phyloP scores from a whole-genome alignment of 92 coral and sea anemone species.

The Meandrina meandrites region DNA sequence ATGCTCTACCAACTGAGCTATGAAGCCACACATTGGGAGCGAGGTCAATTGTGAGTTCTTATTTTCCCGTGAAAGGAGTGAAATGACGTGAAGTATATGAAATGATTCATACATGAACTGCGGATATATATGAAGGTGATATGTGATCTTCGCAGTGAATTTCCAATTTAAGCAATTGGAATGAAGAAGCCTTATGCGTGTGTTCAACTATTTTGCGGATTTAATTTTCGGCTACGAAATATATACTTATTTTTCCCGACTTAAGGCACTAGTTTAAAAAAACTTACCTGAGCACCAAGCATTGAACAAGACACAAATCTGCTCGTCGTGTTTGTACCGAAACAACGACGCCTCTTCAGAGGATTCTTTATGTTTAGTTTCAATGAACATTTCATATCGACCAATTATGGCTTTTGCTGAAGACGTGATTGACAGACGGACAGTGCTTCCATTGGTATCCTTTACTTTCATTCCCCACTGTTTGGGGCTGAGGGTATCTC shows the following conservation, averaged over 20 bases:
- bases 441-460: slow-evolving; percentile 17
- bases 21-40: too few species aligned
- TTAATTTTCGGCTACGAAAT: too few species aligned
- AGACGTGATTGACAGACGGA: slow-evolving; percentile 36
- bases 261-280: neutral
- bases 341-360: slow-evolving; percentile 11
- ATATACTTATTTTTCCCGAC: neutral
- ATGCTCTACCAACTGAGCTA: too few species aligned
- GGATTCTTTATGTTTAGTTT: slow-evolving; percentile 21
- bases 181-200: too few species aligned
- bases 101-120: too few species aligned
- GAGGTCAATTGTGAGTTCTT: too few species aligned
- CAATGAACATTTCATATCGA: slow-evolving; percentile 24
- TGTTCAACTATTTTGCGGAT: neutral
- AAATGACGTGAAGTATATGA: too few species aligned
- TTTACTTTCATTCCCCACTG: slow-evolving; percentile 46
- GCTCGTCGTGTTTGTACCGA: slow-evolving; percentile 30
- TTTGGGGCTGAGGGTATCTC: slow-evolving; percentile 3
- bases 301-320: slow-evolving; percentile 29
- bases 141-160: too few species aligned
- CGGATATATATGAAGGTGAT: too few species aligned
- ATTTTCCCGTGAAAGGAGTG: too few species aligned
- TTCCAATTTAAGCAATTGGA: too few species aligned
- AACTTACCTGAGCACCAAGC: slow-evolving; percentile 48
- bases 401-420: slow-evolving; percentile 29